Evolutionary conservation across 1,140 invertebrate species (phyloP), one percentile per base, ranked within the genome.

Genomic region (Drosophila sulfurigaster): DNA sequence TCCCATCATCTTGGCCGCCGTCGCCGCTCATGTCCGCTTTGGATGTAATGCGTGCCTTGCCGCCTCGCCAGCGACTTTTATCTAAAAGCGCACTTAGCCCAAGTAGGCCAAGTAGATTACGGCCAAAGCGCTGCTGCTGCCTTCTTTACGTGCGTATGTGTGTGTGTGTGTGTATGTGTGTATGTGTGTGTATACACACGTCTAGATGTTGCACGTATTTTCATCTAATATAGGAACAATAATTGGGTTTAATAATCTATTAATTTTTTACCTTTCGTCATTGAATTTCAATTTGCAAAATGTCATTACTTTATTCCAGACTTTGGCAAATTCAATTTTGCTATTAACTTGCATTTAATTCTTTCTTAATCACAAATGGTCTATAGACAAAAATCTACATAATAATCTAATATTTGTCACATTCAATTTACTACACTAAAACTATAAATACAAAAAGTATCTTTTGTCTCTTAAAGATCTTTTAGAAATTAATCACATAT

Each of bases 51-150:
- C 85, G 83, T 87, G 85, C 82, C 70, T 72, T 71, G 78, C 82
- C 70, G 78, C 75, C 81, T 71, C 65, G 78, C 70, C 52, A 79
- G 82, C 85, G 85, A 89, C 78, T 87, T 71, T 89, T 88, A 88
- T 89, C 81, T 88, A 89, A 88, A 88, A 88, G 83, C 83, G 74
- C 83, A 88, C 83, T 88, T 88, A 88, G 85, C 74, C 83, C 81
- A 88, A 88, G 83, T 88, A 89, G 83, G 85, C 83, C 83, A 88
- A 88, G 83, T 88, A 88, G 85, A 88, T 88, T 89, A 88, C 66
- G 69, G 43, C 80, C 72, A 48, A 66, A 78, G 83, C 75, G 80
- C 78, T 82, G 70, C 78, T 77, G 41, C 20, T 25, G 20, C 20
- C 20, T 25, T 25, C 20, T 25, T 25, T 25, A 48, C 13, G 60